Base-by-base conservation (phyloP, 2,888 invertebrate species). In the Hydroisotoma schaefferi region DNA sequence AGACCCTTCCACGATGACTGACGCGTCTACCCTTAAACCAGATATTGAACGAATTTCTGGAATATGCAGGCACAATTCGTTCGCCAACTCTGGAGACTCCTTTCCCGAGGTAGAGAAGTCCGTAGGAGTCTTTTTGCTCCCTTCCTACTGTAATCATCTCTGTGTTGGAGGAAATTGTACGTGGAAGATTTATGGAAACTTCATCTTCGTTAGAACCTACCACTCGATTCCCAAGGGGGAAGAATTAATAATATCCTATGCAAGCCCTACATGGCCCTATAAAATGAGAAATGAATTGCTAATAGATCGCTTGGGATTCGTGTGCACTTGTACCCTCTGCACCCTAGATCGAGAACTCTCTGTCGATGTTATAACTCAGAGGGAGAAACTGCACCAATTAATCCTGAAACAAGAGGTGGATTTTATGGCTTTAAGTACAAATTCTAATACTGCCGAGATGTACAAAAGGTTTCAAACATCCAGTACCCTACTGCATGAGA, bases 131-230 rank as follows among this genome's bases (percentile, higher is more conserved):
- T 67, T 61, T 61, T n/a, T 63, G 18, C 44, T 59, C 18, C 67
- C 67, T 1, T 59, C 67, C 1, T 67, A 51, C 46, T 58, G 59
- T 1, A 67, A 67, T 25, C 67, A 67, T 33, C 47, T 28, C 20
- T 67, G 67, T 47, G 40, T 61, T 23, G 63, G 61, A 1, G 59
- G 60, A 1, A 67, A 67, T 44, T 56, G 54, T 43, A 61, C 59
- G 1, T 67, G 67, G 67, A 57, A 56, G 29, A 61, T 67, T n/a
- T 63, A 58, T 33, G 57, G 63, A 6, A 61, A 67, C 27, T 67
- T 59, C 28, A 47, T 63, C 15, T 52, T 61, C 20, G 38, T 66
- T 8, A 38, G 66, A 27, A 61, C 66, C 1, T 56, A n/a, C 28
- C 53, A 48, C 37, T 18, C 51, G 0, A 53, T 66, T n/a, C 40